phyloP scores from a whole-genome alignment of 1,140 invertebrate genomes.

The Drosophila jambulina region DNA sequence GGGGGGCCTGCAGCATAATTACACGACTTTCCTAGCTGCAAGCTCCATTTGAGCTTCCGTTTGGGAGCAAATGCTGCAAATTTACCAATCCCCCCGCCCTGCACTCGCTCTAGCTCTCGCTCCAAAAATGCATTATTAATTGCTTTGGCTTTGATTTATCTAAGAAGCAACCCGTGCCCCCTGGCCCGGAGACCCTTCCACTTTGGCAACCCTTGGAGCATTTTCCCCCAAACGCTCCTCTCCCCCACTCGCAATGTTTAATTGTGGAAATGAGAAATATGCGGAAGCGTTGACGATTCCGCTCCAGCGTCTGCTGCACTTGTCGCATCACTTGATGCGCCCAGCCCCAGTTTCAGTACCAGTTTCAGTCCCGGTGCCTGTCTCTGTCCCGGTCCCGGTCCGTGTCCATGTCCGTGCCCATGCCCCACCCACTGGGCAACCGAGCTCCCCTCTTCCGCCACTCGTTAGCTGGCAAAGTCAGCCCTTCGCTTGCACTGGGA shows the following conservation, averaged over 20 bases:
- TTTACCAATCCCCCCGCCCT: slow-evolving; percentile 10
- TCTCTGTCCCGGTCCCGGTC: neutral
- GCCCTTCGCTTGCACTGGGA: neutral
- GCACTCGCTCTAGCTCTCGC: slow-evolving; percentile 5
- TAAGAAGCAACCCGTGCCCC: slow-evolving; percentile 45
- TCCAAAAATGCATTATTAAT: slow-evolving; percentile 68
- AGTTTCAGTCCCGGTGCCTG: slow-evolving; percentile 19
- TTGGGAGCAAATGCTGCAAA: slow-evolving; percentile 53
- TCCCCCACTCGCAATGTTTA: slow-evolving; percentile 70
- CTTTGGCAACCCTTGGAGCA: slow-evolving; percentile 53
- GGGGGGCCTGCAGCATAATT: slow-evolving; percentile 57
- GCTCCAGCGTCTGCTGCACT: slow-evolving; percentile 74
- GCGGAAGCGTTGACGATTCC: slow-evolving; percentile 82
- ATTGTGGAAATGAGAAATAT: slow-evolving; percentile 84
- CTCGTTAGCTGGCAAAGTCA: slow-evolving; percentile 60
- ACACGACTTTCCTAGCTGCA: slow-evolving; percentile 65
- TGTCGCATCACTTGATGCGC: slow-evolving; percentile 80
- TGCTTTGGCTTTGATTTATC: slow-evolving; percentile 77
- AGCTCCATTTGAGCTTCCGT: slow-evolving; percentile 76
- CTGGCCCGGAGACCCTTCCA: neutral
- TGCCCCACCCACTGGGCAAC: slow-evolving; percentile 16
- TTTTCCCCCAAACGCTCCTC: slow-evolving; percentile 64
- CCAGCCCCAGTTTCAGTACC: slow-evolving; percentile 34
- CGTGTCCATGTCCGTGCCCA: slow-evolving; percentile 2
- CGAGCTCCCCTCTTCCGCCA: slow-evolving; percentile 7